phyloP scores from a whole-genome alignment of 2,113 vertebrate species.

The Amphilophus citrinellus region DNA sequence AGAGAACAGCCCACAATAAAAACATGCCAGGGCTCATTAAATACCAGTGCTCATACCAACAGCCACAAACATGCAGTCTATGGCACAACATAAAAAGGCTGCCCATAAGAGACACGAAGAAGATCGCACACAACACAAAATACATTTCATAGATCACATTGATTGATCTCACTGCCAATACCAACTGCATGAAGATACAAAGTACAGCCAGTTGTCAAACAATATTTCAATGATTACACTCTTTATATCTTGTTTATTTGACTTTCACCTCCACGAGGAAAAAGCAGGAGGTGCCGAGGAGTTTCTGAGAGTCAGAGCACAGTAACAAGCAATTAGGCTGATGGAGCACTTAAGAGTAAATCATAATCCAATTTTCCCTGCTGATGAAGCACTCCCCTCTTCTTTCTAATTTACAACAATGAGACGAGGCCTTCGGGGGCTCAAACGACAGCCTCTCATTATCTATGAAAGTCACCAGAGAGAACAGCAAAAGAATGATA shows the following conservation, averaged over 20 bases:
- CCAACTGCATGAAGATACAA: background rate
- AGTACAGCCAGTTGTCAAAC: background rate
- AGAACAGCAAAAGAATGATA: slow-evolving; percentile 26
- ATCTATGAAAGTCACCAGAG: slow-evolving; percentile 35
- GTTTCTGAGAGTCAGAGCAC: slow-evolving; percentile 25
- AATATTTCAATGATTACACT: slow-evolving; percentile 17
- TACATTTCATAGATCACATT: background rate
- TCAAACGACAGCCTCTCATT: slow-evolving; percentile 42
- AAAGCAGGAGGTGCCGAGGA: slow-evolving; percentile 20
- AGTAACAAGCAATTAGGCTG: slow-evolving; percentile 67
- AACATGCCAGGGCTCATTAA: slow-evolving; percentile 32
- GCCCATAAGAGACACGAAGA: background rate
- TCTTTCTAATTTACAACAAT: slow-evolving; percentile 63
- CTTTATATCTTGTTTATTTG: slow-evolving; percentile 5
- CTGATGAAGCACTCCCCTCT: slow-evolving; percentile 59
- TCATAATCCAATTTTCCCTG: slow-evolving; percentile 74
- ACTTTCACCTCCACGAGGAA: slow-evolving; percentile 19
- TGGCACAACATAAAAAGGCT: background rate
- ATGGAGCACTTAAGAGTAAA: slow-evolving; percentile 72
- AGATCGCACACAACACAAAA: background rate
- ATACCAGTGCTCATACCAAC: background rate
- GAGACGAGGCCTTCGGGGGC: slow-evolving; percentile 50
- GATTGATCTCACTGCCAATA: slow-evolving; percentile 1
- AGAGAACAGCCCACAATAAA: slow-evolving; percentile 15
- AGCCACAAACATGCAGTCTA: slow-evolving; percentile 2